phyloP scores from a whole-genome alignment of 2,113 vertebrate species.

The Dryoscopus gambensis region DNA sequence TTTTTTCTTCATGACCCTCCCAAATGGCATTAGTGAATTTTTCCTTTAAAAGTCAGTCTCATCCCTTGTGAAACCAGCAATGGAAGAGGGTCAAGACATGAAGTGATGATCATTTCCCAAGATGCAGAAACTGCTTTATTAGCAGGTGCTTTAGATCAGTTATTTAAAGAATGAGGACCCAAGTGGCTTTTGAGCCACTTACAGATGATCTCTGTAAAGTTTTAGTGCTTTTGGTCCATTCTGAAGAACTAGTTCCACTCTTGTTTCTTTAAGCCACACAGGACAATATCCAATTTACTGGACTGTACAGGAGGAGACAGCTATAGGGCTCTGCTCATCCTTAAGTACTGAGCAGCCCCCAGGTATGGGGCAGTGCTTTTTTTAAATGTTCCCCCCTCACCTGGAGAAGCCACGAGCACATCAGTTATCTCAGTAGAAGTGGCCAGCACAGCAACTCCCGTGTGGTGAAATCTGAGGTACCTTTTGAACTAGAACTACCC shows the following conservation, averaged over 20 bases:
- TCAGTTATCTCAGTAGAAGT: neutral
- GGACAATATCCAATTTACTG: neutral
- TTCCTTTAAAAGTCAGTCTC: conserved; percentile 2
- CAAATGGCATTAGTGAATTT: neutral
- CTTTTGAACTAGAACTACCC: neutral
- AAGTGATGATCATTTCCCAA: neutral
- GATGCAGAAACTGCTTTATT: neutral
- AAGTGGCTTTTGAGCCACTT: neutral
- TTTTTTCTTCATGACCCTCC: neutral
- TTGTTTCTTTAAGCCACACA: neutral
- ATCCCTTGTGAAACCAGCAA: neutral
- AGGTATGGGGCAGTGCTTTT: neutral
- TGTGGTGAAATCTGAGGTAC: neutral
- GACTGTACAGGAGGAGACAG: neutral
- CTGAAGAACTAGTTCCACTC: neutral
- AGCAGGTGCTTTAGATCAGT: neutral
- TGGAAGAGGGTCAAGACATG: neutral
- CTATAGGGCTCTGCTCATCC: neutral
- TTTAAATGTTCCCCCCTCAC: neutral
- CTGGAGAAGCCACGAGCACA: neutral
- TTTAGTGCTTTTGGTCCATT: neutral
- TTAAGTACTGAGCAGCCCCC: neutral
- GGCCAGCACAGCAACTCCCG: neutral
- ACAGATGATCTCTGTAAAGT: neutral
- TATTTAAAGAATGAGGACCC: neutral